Evolutionary conservation across 2,797 vertebrate genomes (phyloP).

Genomic region (Pantherophis vulpinus): DNA sequence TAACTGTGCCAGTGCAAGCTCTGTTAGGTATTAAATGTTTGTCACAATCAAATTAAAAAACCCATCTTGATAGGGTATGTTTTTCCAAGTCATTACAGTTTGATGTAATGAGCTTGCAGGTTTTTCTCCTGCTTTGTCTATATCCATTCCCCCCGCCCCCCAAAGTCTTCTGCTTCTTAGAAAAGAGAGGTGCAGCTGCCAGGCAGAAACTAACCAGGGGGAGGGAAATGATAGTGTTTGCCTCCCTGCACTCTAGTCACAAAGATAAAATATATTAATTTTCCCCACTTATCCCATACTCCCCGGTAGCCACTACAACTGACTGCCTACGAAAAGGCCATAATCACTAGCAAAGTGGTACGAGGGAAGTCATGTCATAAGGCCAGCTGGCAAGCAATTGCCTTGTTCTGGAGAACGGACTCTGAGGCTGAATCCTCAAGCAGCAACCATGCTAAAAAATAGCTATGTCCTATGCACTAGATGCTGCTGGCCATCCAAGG

Average conservation of each 20-base stretch:
- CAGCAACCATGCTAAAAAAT: background rate
- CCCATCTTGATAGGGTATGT: slow-evolving; percentile 66
- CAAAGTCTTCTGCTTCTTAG: background rate
- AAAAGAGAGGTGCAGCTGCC: background rate
- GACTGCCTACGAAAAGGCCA: background rate
- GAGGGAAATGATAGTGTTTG: background rate
- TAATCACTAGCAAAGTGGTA: background rate
- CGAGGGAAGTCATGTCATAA: background rate
- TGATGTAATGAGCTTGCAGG: slow-evolving; percentile 8
- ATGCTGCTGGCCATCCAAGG: background rate
- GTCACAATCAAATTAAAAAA: slow-evolving; percentile 80
- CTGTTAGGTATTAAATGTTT: slow-evolving; percentile 82
- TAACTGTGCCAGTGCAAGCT: slow-evolving; percentile 76
- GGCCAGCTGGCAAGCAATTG: background rate
- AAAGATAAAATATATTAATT: background rate
- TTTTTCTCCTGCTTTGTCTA: fast-evolving
- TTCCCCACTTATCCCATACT: background rate
- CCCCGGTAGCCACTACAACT: background rate
- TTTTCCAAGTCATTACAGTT: slow-evolving; percentile 46
- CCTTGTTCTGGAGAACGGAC: background rate
- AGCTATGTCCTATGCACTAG: background rate
- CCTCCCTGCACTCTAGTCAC: background rate
- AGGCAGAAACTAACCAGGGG: background rate
- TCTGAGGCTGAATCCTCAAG: background rate
- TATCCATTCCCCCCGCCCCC: fast-evolving